phyloP scores from a whole-genome alignment of 2,797 vertebrate species.

The Fratercula arctica region DNA sequence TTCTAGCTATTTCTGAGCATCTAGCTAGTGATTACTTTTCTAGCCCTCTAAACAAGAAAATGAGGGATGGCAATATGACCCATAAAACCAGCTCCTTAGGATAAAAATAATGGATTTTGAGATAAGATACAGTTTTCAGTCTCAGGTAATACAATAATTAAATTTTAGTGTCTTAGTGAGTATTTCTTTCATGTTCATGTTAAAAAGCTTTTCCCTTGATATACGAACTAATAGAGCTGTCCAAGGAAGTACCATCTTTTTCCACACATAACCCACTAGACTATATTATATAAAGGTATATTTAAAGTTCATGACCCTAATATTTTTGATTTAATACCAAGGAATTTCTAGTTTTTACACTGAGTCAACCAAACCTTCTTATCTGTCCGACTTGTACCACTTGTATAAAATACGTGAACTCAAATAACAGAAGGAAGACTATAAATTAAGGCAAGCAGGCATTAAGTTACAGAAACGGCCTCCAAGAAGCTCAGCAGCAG shows the following conservation, averaged over 20 bases:
- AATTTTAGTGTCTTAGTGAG: not conserved
- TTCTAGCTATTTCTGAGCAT: not conserved
- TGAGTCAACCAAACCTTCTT: not conserved
- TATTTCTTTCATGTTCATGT: not conserved
- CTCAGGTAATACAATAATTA: not conserved
- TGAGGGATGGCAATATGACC: not conserved
- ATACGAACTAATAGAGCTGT: not conserved
- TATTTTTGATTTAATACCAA: not conserved
- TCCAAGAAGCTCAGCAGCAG: not conserved
- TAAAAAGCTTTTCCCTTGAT: conserved; percentile 26
- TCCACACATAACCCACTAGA: not conserved
- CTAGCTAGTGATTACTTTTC: not conserved
- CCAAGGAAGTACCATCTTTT: not conserved
- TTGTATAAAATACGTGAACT: not conserved
- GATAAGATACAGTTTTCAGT: not conserved
- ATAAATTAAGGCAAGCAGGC: not conserved
- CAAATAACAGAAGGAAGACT: not conserved
- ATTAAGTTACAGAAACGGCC: not conserved
- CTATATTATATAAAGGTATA: not conserved
- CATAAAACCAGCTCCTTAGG: not conserved
- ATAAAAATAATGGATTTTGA: not conserved
- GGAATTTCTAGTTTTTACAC: not conserved
- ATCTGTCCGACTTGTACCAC: not conserved
- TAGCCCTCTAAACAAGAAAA: not conserved
- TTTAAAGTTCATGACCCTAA: conserved; percentile 11